Base-by-base conservation (phyloP, 2,113 vertebrate species). In the Microtus pennsylvanicus region DNA sequence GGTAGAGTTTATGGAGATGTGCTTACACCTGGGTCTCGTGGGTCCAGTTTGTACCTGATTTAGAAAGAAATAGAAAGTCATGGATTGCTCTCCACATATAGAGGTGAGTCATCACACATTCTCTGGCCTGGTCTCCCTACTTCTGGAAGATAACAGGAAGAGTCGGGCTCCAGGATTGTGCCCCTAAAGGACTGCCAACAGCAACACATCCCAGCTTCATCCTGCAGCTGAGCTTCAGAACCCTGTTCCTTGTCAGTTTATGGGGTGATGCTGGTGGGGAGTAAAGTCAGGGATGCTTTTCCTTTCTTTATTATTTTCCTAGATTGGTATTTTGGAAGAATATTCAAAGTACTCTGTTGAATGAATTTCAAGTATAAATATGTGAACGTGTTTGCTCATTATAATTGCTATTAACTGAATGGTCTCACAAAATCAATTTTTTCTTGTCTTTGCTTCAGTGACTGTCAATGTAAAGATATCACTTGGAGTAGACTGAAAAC, bases 371-470 rank as follows among this genome's bases (percentile, higher is more conserved):
- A 8, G 50, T 91, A 76, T 94, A 83, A 82, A 72, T 74, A 76
- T 65, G 65, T 80, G 55, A 72, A 78, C 8, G 5, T 24, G 87
- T 96, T 83, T 52, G 47, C 45, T 87, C 75, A 72, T 88, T 72
- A 26, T 91, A 83, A 93, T 96, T 87, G 55, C 26, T 52, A 7
- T 61, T 83, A 96, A 95, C 74, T 19, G 87, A 96, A 69, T 76
- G 78, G 72, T 86, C 75, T n/a, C 24, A 82, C 90, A 94, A 90
- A 78, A 83, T 93, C 69, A 95, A 92, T 91, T 93, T 90, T 96
- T 96, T 61, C 14, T 77, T 91, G 95, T 91, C 77, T 92, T 95
- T 97, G 80, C 89, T 92, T 93, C 61, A 80, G 17, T 93, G 58
- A 94, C n/a, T 96, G 61, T 92, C 65, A 69, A 30, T 92, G 21